phyloP scores from a whole-genome alignment of 2,888 invertebrate species.

The Drosophila paracracens region DNA sequence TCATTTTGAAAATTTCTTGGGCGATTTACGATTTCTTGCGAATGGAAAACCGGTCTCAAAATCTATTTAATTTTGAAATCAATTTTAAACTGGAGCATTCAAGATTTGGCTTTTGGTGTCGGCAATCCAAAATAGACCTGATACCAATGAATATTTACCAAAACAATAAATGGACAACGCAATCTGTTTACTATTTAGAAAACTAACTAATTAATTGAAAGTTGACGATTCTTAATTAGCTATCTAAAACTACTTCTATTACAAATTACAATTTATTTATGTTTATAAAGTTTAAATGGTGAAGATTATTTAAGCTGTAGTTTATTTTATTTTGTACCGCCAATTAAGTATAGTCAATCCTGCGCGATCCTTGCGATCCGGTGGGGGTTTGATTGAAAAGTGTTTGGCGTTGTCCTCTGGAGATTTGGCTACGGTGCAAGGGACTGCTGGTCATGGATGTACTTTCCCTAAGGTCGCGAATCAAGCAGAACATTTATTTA shows the following conservation, averaged over 20 bases:
- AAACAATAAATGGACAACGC: background rate
- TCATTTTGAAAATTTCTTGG: conserved; percentile 20
- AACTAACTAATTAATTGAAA: background rate
- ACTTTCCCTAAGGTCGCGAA: background rate
- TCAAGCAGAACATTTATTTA: background rate
- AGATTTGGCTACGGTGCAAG: background rate
- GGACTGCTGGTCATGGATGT: background rate
- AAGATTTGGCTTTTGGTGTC: background rate
- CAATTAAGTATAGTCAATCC: too few relatives aligned
- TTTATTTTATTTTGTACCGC: too few relatives aligned
- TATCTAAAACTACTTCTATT: too few relatives aligned
- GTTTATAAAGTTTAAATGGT: too few relatives aligned
- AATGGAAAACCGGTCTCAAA: background rate
- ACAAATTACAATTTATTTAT: background rate
- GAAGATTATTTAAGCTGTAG: too few relatives aligned
- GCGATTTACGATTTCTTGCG: background rate
- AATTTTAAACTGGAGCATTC: background rate
- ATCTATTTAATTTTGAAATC: background rate
- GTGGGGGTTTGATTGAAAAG: background rate
- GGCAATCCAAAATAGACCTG: background rate
- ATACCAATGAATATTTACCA: background rate
- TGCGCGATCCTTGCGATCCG: background rate
- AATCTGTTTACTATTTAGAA: background rate
- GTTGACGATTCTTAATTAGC: too few relatives aligned
- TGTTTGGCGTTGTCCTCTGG: background rate